Evolutionary conservation across 2,113 vertebrate genomes (phyloP), one percentile per base, ranked within the genome.

Genomic region (Semnornis frantzii): DNA sequence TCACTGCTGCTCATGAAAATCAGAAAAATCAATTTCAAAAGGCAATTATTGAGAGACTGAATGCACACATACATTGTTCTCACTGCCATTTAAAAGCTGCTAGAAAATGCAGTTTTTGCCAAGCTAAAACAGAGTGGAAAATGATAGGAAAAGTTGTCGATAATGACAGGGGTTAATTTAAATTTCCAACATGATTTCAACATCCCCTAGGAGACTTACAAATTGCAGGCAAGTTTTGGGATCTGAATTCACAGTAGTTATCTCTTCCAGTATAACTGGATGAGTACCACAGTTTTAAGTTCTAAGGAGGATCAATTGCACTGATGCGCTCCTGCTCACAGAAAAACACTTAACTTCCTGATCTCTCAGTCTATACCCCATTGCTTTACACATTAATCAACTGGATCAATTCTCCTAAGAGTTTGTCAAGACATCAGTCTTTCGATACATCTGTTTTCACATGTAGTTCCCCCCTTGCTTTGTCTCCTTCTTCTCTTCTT

Each of bases 281-380:
- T 59, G n/a, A 94, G 31, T 54, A 54, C 1, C 27, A 16, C 59
- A 85, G 19, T 92, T 91, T 85, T n/a, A 82, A 90, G 85, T 88
- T 90, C 63, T 75, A 89, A 68, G 0, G 31, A 54, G 60, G 79
- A 94, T 34, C 89, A 94, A 85, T 97, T 28, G 46, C 72, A 81
- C 33, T 82, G 59, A 69, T 91, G 55, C 92, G 95, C 85, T 34
- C 93, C 94, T 12, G 42, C 75, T 86, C 93, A 92, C 46, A 92
- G 81, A 91, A 89, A 90, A 94, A 90, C 81, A 78, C 60, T 94
- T 81, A 88, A 88, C 90, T 94, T 89, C 59, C 76, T 71, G 70
- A 95, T 95, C 85, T 77, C 68, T 59, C 58, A 93, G 73, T 31
- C 80, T 87, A 68, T 87, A 94, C 69, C 85, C 87, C 78, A 87